A percentile compares a stretch with the other conserved stretches of the same genome.
Evolutionary conservation across 2,888 invertebrate species (phyloP).

Genomic region (Bellardia bayeri): DNA sequence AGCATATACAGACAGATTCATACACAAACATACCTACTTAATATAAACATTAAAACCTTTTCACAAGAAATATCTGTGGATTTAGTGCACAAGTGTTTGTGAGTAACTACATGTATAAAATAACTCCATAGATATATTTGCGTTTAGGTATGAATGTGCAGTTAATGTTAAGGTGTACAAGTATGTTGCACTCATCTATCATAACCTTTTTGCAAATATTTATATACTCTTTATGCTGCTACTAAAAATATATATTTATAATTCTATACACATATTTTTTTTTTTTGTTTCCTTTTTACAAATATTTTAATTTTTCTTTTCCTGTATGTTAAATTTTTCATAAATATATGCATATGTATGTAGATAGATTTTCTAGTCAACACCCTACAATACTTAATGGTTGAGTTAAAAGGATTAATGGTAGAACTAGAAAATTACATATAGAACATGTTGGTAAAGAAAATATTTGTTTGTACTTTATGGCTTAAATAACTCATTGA

Average conservation of each 20-base stretch:
- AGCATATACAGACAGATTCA: background rate
- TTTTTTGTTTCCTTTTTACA: background rate
- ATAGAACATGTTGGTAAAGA: too few relatives aligned
- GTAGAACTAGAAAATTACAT: too few relatives aligned
- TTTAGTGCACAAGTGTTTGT: conserved; percentile 2
- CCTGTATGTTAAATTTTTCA: background rate
- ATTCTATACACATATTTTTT: conserved; percentile 11
- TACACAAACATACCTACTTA: background rate
- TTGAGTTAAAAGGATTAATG: too few relatives aligned
- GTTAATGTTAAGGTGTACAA: background rate
- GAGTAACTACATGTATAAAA: background rate
- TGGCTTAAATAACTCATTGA: too few relatives aligned
- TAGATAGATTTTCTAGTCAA: background rate
- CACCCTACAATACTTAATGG: background rate
- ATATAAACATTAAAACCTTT: conserved; percentile 39
- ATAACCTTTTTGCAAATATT: conserved; percentile 65
- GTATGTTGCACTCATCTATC: conserved; percentile 39
- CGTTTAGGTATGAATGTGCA: too few relatives aligned
- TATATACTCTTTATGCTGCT: conserved; percentile 27
- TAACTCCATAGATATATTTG: background rate
- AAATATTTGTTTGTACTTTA: too few relatives aligned
- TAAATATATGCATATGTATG: background rate
- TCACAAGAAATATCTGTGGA: conserved; percentile 18
- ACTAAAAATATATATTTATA: conserved; percentile 2
- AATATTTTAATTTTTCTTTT: conserved; percentile 35